Evolutionary conservation across 2,888 invertebrate genomes (phyloP).

Genomic region (Conchocele bisecta): DNA sequence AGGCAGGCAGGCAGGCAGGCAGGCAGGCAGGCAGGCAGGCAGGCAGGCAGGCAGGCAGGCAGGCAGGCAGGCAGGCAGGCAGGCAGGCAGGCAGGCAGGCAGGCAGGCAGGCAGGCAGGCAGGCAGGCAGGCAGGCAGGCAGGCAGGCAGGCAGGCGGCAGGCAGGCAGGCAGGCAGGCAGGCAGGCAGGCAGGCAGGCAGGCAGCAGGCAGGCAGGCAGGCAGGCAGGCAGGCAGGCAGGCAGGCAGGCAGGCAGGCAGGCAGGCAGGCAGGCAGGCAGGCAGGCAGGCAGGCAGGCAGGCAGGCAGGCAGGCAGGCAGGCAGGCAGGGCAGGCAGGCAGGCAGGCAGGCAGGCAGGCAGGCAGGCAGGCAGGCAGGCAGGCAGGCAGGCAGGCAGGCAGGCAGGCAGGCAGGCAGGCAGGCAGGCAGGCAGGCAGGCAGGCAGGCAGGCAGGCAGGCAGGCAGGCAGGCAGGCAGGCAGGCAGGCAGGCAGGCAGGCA

Average conservation of each 20-base stretch:
- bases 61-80: neutral
- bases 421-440: neutral
- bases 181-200: neutral
- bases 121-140: neutral
- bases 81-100: neutral
- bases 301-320: neutral
- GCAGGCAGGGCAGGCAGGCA: too few species aligned
- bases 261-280: neutral
- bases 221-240: too few species aligned
- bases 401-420: neutral
- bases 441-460: too few species aligned
- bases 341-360: too few species aligned
- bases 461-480: neutral
- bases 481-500: neutral
- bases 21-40: neutral
- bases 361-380: too few species aligned
- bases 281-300: neutral
- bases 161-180: neutral
- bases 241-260: neutral
- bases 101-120: too few species aligned
- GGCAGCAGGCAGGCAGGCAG: neutral
- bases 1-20: neutral
- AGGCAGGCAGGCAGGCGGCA: neutral
- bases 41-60: too few species aligned
- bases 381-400: neutral